Conservation (phyloP, 2,888 invertebrate genomes). For the Mallateleia sp. region DNA sequence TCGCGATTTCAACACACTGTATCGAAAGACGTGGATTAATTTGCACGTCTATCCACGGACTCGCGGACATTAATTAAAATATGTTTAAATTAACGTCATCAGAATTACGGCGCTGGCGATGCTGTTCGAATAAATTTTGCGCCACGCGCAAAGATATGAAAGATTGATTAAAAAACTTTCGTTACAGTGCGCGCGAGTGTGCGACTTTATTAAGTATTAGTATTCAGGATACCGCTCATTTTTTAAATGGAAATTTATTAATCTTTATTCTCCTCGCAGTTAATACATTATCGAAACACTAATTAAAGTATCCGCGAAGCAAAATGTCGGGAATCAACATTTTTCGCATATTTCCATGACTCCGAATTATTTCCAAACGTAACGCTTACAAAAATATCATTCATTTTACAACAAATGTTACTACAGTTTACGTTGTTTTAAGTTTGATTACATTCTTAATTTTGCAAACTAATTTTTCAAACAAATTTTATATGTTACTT, state of each 20-base stretch:
- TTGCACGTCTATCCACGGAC: conserved; percentile 12
- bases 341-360: too few species aligned
- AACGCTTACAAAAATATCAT: too few species aligned
- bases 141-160: conserved; percentile 49
- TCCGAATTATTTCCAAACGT: too few species aligned
- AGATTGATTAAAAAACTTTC: conserved; percentile 76
- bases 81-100: conserved; percentile 83
- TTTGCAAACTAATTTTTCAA: too few species aligned
- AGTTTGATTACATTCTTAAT: too few species aligned
- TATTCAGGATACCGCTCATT: conserved; percentile 47
- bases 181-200: conserved; percentile 42
- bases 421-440: too few species aligned
- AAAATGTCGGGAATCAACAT: conserved; percentile 15
- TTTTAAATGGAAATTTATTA: conserved; percentile 68
- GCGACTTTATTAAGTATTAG: conserved; percentile 58
- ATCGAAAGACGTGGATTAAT: conserved; percentile 40
- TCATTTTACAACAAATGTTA: too few species aligned
- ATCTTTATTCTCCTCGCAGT: conserved; percentile 52
- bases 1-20: neutral
- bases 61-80: conserved; percentile 58
- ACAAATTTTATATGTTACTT: too few species aligned
- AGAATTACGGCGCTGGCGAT: conserved; percentile 20
- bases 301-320: conserved; percentile 42
- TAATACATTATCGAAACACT: conserved; percentile 43
- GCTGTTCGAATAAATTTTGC: conserved; percentile 62